Base-by-base conservation (phyloP, 2,113 vertebrate species). In the Donacobius atricapilla region DNA sequence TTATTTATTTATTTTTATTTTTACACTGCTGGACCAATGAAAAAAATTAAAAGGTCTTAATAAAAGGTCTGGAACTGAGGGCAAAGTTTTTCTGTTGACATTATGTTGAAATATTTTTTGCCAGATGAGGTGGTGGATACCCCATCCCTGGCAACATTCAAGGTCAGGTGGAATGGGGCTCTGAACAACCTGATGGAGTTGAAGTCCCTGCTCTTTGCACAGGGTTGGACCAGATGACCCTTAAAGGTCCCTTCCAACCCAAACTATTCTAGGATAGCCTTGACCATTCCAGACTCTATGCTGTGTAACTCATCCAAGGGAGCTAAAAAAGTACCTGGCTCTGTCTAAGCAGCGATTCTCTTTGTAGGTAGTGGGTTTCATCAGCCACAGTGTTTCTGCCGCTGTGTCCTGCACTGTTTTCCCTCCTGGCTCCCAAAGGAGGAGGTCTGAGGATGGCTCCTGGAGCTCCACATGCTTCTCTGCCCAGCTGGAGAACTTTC, bases 371-470 rank as follows among this genome's bases (percentile, higher is more conserved):
- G 2, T 2, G 11, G 40, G 31, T 54, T 75, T 27, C 37, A 21
- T 33, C 56, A 78, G 77, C 39, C 47, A 5, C 15, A 50, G 51
- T 54, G 6, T 47, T 70, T 44, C 51, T 5, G 0, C 11, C 10
- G 0, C 35, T 8, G 6, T 45, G 45, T 75, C 44, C 77, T 56
- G 39, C 48, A 5, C 40, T 1, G 1, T 25, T n/a, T 24, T 21
- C 15, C 1, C 12, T 40, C 18, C 23, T 50, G 8, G 13, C 21
- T 89, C 47, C 81, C 48, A 10, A 4, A 44, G 47, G 45, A 47
- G 31, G n/a, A 71, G 57, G 31, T 54, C 31, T 83, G 63, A 33
- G 71, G 25, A 45, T 88, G 4, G 0, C 15, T 19, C 3, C 50
- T 27, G 31, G 20, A 70, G 44, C 58, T 40, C 37, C 70, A 23